Conservation (phyloP, 2,888 invertebrate genomes). For the Carabus problematicus region DNA sequence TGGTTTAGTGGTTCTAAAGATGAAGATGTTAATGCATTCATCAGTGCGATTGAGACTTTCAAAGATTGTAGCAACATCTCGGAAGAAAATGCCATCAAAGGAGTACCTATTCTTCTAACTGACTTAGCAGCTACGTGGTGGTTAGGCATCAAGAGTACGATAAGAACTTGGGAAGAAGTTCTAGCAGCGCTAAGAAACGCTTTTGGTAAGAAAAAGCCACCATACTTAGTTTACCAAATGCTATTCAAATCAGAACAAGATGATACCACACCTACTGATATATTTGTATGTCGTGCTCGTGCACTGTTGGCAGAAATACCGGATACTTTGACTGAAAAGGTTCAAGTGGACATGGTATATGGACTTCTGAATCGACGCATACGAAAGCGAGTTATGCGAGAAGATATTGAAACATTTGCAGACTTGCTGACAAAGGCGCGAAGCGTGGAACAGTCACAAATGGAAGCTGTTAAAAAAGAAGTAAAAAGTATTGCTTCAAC, state of each 20-base stretch:
- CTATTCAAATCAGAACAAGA: slow-evolving; percentile 25
- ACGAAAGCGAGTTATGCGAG: slow-evolving; percentile 17
- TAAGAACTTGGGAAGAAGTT: slow-evolving; percentile 28
- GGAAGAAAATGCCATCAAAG: slow-evolving; percentile 32
- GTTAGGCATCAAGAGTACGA: slow-evolving; percentile 39
- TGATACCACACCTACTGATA: slow-evolving; percentile 11
- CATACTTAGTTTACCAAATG: slow-evolving; percentile 18
- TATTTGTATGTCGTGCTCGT: slow-evolving; percentile 25
- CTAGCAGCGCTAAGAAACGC: slow-evolving; percentile 26
- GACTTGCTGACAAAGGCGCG: slow-evolving; percentile 9
- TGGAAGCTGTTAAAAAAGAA: not conserved
- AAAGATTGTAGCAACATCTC: slow-evolving; percentile 37
- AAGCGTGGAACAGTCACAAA: slow-evolving; percentile 11
- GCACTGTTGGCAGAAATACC: slow-evolving; percentile 19
- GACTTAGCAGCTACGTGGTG: slow-evolving; percentile 44
- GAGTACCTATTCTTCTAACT: slow-evolving; percentile 39
- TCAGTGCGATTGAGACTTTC: slow-evolving; percentile 8
- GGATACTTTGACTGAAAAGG: slow-evolving; percentile 9
- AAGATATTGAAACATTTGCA: slow-evolving; percentile 9
- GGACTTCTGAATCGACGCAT: slow-evolving; percentile 20
- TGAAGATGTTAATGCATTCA: too few species aligned
- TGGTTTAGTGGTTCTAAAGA: too few species aligned
- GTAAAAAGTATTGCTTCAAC: too few species aligned
- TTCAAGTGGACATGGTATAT: slow-evolving; percentile 23
- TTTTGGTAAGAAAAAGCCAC: slow-evolving; percentile 38